A percentile compares a stretch with the other conserved stretches of the same genome.
phyloP scores from a whole-genome alignment of 2,888 invertebrate species.

The Drosophila niveifrons region DNA sequence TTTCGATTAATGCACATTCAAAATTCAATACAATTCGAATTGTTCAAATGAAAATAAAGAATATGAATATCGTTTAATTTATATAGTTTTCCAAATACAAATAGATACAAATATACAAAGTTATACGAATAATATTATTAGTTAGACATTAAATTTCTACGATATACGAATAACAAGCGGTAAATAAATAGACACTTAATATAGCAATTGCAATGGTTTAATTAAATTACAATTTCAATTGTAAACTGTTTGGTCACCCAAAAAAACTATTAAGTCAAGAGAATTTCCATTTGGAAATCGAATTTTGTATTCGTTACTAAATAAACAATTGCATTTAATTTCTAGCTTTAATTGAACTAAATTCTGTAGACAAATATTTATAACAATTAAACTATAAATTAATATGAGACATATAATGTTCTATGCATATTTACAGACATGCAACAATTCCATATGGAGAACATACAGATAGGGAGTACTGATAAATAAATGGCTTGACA shows the following conservation, averaged over 20 bases:
- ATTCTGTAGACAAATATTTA: not conserved
- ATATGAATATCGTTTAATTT: conserved; percentile 62
- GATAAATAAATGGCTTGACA: conserved; percentile 36
- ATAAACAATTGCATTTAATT: conserved; percentile 20
- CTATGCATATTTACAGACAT: conserved; percentile 28
- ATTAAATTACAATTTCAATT: not conserved
- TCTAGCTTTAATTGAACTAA: conserved; percentile 1
- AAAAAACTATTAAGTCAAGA: not conserved
- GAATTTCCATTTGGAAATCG: not conserved
- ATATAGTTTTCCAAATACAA: conserved; percentile 19
- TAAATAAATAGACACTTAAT: conserved; percentile 5
- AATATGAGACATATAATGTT: conserved; percentile 10
- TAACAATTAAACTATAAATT: conserved; percentile 6
- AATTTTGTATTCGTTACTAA: not conserved
- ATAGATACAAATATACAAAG: conserved; percentile 4
- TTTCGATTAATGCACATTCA: conserved; percentile 40
- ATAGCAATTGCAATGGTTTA: conserved; percentile 5
- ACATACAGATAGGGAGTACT: conserved; percentile 6
- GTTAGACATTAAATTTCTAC: conserved; percentile 8
- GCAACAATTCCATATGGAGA: conserved; percentile 24
- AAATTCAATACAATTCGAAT: conserved; percentile 59
- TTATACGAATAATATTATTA: conserved; percentile 15
- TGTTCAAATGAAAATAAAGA: conserved; percentile 65
- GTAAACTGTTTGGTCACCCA: not conserved
- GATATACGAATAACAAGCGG: conserved; percentile 12